Percentiles rank a stretch among this genome's conserved stretches.
Conservation (phyloP, 2,797 vertebrate genomes). For the Arctocebus calabarensis region DNA sequence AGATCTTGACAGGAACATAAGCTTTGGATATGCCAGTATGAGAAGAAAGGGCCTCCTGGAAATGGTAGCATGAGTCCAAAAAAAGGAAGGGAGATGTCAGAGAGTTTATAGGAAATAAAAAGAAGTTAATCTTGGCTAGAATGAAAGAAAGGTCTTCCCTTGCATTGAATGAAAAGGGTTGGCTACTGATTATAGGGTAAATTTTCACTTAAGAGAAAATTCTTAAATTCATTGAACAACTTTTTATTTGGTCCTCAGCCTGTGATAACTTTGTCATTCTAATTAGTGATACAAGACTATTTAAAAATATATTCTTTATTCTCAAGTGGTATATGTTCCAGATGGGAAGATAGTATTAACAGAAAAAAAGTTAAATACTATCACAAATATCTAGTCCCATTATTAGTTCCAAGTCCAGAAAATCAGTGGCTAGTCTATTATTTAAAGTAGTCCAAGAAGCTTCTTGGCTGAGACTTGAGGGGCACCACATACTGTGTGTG, state of each 20-base stretch:
- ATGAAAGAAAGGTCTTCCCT: not conserved
- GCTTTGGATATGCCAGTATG: not conserved
- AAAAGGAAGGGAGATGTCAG: not conserved
- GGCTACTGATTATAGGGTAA: not conserved
- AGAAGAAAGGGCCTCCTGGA: not conserved
- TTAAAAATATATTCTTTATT: slow-evolving; percentile 6
- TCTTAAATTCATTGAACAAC: not conserved
- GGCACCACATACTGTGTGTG: not conserved
- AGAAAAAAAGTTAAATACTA: slow-evolving; percentile 47
- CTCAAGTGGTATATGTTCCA: slow-evolving; percentile 5
- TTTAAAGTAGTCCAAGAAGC: not conserved
- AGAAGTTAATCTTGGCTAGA: not conserved
- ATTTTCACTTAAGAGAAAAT: not conserved
- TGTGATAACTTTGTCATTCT: slow-evolving; percentile 39
- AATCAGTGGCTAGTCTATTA: not conserved
- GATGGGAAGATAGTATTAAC: not conserved
- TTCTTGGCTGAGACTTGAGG: not conserved
- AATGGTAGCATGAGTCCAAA: not conserved
- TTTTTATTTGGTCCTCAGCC: not conserved
- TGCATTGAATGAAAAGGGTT: not conserved
- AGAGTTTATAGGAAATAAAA: slow-evolving; percentile 13
- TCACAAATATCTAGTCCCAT: not conserved
- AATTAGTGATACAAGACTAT: not conserved
- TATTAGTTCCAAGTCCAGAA: not conserved
- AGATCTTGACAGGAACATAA: slow-evolving; percentile 2